Evolutionary conservation across 2,113 vertebrate species (phyloP).

Genomic region (Pogona vitticeps): DNA sequence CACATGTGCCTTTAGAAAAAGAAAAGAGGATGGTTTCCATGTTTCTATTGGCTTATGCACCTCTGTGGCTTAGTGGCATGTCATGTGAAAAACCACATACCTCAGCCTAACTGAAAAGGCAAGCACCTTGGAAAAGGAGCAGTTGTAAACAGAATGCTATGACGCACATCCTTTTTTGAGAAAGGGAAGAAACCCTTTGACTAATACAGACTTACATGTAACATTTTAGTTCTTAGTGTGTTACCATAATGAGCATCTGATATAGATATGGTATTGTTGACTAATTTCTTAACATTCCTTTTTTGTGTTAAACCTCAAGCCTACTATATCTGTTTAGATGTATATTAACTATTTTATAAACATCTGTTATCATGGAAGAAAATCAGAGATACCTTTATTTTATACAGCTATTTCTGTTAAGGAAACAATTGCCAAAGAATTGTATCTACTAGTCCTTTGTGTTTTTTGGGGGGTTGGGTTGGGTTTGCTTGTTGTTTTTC

Average conservation of each 20-base stretch:
- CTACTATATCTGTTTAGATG: slow-evolving; percentile 1
- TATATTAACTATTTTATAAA: slow-evolving; percentile 3
- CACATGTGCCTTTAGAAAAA: neutral
- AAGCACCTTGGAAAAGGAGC: slow-evolving; percentile 48
- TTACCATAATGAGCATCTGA: slow-evolving; percentile 53
- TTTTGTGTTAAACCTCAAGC: neutral
- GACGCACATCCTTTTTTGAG: slow-evolving; percentile 52
- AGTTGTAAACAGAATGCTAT: slow-evolving; percentile 63
- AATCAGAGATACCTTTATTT: neutral
- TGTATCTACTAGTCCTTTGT: neutral
- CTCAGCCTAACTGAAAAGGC: slow-evolving; percentile 49
- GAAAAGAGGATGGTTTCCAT: slow-evolving; percentile 25
- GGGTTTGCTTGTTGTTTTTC: neutral
- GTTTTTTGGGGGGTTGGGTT: neutral
- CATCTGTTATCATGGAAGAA: neutral
- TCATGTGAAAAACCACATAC: slow-evolving; percentile 64
- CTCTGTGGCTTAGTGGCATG: slow-evolving; percentile 65
- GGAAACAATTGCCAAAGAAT: neutral
- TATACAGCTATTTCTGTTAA: neutral
- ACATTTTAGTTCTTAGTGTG: neutral
- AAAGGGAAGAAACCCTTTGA: slow-evolving; percentile 6
- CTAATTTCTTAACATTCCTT: neutral
- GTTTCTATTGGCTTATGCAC: slow-evolving; percentile 60
- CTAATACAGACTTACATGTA: neutral
- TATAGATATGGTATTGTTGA: slow-evolving; percentile 26